Evolutionary conservation across 2,797 vertebrate species (phyloP), one percentile per base, ranked within the genome.

Genomic region (Coilia nasus): DNA sequence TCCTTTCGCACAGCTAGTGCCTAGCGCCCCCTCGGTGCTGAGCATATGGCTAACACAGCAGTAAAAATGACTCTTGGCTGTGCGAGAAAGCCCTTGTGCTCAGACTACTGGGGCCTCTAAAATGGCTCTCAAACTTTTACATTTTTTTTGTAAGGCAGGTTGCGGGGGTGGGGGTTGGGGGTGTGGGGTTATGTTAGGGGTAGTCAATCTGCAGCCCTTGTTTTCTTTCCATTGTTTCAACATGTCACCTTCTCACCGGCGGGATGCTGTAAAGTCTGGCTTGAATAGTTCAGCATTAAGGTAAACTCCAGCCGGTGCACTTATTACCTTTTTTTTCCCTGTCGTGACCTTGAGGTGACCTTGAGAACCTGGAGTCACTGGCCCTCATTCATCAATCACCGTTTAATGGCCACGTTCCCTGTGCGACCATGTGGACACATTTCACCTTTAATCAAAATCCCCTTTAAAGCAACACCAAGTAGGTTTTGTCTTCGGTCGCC

Each of bases 231-330:
- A 93, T 92, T 91, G 92, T 93, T 94, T 93, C 91, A 94, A 86
- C 89, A 90, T 94, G 93, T 93, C 92, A 93, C 92, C 90, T 91
- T 93, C 92, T 90, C 89, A 91, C 91, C 85, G 83, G 88, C 44
- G 89, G 91, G 91, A 23, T 82, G 67, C 88, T 81, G 83, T 64
- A 62, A 54, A 57, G 82, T 89, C 87, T 89, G 86, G 87, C 88
- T 91, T 91, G 88, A 89, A 92, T 92, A 91, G n/a, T n/a, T 87
- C 88, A 87, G 87, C 90, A 90, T 84, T 81, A 46, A 28, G 59
- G 83, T 84, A 85, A 85, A 89, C 90, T 92, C 91, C 90, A 87
- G n/a, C n/a, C n/a, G n/a, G n/a, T n/a, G n/a, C n/a, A n/a, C n/a
- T n/a, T n/a, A n/a, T n/a, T n/a, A n/a, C n/a, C n/a, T n/a, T n/a